Evolutionary conservation across 2,888 invertebrate genomes (phyloP), one percentile per base, ranked within the genome.

Genomic region (Agrochola circellaris): DNA sequence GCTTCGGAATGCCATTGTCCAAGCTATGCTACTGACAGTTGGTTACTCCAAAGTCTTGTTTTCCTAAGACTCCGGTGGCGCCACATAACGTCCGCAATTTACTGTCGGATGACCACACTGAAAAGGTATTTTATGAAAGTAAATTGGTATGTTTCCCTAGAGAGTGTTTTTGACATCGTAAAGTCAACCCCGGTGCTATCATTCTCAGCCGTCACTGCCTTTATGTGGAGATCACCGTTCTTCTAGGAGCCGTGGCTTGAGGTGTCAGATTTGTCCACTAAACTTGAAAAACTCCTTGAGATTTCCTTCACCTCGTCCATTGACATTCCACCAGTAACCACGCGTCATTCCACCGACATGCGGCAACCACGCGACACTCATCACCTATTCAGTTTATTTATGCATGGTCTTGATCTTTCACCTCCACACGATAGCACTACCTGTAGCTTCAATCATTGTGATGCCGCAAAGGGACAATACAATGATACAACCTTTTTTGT

Each of bases 381-480:
- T 58, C 56, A 54, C 26, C 60, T 42, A 54, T 26, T 70, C 26
- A 17, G 42, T 58, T 79, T 67, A 83, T 60, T 73, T 75, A 83
- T 70, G 58, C 38, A 83, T 62, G 73, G 73, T 42, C 69, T 17
- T 83, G 76, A 80, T 83, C 81, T 83, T 76, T 83, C 67, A 80
- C 75, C 83, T 66, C 26, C 17, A 15, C 65, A 73, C 72, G 80
- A 80, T 26, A 69, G 6, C 15, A 13, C 68, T 48, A 83, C 82
- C 80, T 83, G 82, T 83, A 38, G 82, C 80, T 76, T 60, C 70
- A 20, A 20, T 54, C 54, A 60, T 74, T 82, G 65, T 38, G 38
- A 70, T 51, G 51, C 9, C 70, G 26, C n/a, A 23, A 2, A 38
- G 45, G 13, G 42, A 70, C 51, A 56, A n/a, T 34, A 26, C 26